A percentile compares a stretch with the other conserved stretches of the same genome.
phyloP scores from a whole-genome alignment of 2,797 vertebrate genomes.

The Tenualosa thibaudeaui region DNA sequence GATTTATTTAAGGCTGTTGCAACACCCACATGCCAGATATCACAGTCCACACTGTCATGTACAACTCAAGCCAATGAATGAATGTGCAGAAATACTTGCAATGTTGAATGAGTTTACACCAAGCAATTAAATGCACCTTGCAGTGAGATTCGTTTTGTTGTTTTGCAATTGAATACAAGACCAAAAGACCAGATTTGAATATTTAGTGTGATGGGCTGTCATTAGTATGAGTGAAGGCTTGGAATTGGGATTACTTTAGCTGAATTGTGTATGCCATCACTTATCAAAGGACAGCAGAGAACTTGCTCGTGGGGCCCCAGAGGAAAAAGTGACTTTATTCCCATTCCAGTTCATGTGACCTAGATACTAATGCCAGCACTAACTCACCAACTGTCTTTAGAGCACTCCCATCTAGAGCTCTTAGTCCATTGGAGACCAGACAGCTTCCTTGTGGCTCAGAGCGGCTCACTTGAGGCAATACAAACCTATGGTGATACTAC shows the following conservation, averaged over 20 bases:
- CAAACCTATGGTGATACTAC: not conserved
- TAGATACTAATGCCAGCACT: constrained; percentile 64
- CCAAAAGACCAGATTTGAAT: constrained; percentile 24
- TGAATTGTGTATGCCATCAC: constrained; percentile 35
- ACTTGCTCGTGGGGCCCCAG: constrained; percentile 53
- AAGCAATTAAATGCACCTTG: not conserved
- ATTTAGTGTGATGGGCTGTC: constrained; percentile 50
- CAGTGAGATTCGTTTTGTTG: not conserved
- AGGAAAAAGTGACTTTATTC: constrained; percentile 42
- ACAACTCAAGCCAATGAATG: not conserved
- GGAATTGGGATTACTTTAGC: constrained; percentile 55
- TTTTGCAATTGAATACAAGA: not conserved
- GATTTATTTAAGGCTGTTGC: constrained; percentile 12
- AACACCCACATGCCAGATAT: not conserved
- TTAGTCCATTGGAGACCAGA: constrained; percentile 47
- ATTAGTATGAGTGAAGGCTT: constrained; percentile 52
- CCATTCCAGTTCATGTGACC: constrained; percentile 53
- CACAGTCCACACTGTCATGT: not conserved
- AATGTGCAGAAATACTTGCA: not conserved
- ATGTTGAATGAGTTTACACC: not conserved
- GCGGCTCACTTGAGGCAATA: constrained; percentile 45
- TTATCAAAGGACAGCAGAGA: constrained; percentile 51
- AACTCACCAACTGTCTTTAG: constrained; percentile 56
- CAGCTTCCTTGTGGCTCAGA: constrained; percentile 57
- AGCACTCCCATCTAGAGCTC: constrained; percentile 57